These are phyloP conservation scores for Ctenicera cuprea DNA, from an alignment of 2,888 invertebrate genomes.

Conservation along the genomic window DNA sequence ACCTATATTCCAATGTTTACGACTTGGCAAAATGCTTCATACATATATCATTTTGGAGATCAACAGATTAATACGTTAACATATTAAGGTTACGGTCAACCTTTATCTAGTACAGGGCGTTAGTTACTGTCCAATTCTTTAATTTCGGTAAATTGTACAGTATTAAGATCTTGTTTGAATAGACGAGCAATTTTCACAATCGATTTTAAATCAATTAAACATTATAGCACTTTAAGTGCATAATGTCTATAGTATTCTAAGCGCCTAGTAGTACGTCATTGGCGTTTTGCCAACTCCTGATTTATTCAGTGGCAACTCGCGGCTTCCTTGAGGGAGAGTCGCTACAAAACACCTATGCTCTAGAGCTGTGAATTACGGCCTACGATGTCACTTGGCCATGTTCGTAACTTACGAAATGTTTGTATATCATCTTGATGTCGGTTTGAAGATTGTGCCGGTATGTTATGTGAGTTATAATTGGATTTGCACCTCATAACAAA, in stretches of 20 bases:
- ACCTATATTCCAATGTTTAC: slow-evolving; percentile 20
- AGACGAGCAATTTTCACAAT: not conserved
- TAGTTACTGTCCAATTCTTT: not conserved
- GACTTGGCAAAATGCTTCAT: slow-evolving; percentile 31
- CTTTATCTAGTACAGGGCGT: not conserved
- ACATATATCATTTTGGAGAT: slow-evolving; percentile 24
- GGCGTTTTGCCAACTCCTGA: slow-evolving; percentile 66
- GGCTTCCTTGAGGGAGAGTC: slow-evolving; percentile 66
- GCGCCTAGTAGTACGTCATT: slow-evolving; percentile 57
- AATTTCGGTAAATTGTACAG: too few species aligned
- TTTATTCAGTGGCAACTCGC: slow-evolving; percentile 68
- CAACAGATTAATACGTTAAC: slow-evolving; percentile 23
- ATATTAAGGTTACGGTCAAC: not conserved
- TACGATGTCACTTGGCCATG: slow-evolving; percentile 68
- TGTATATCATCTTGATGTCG: slow-evolving; percentile 68
- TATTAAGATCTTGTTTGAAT: too few species aligned
- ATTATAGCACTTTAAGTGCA: not conserved
- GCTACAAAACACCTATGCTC: slow-evolving; percentile 68
- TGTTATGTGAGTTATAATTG: slow-evolving; percentile 66
- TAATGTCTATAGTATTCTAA: slow-evolving; percentile 37
- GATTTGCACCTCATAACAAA: slow-evolving; percentile 64
- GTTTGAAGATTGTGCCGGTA: slow-evolving; percentile 64
- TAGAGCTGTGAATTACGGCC: slow-evolving; percentile 66
- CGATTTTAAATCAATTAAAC: slow-evolving; percentile 9
- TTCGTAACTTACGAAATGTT: slow-evolving; percentile 69